Evolutionary conservation across 2,797 vertebrate genomes (phyloP).

Genomic region (Prionace glauca): DNA sequence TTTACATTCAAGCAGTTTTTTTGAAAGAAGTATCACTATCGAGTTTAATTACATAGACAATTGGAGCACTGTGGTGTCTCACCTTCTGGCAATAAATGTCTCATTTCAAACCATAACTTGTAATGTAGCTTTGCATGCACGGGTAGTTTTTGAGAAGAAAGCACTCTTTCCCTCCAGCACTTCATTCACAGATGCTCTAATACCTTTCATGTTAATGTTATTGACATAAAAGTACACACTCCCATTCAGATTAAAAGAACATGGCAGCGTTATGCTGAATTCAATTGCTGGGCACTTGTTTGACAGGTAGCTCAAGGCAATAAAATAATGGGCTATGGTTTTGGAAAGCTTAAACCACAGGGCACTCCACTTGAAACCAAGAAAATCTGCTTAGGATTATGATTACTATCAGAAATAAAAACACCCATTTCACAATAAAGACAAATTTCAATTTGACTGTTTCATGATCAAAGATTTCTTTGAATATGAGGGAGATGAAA

Average conservation of each 20-base stretch:
- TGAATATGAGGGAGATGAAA: not conserved
- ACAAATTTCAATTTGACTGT: not conserved
- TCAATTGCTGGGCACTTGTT: not conserved
- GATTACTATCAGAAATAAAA: not conserved
- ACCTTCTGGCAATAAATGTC: not conserved
- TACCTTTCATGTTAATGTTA: not conserved
- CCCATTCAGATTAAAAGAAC: not conserved
- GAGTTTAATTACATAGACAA: not conserved
- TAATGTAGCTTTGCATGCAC: not conserved
- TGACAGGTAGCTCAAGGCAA: not conserved
- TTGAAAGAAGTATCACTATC: not conserved
- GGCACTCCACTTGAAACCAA: not conserved
- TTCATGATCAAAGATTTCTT: not conserved
- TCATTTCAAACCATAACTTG: not conserved
- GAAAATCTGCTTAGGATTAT: not conserved
- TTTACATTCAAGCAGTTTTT: not conserved
- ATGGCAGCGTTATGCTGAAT: not conserved
- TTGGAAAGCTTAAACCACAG: not conserved
- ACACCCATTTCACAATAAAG: not conserved
- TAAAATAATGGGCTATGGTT: not conserved
- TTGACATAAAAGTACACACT: not conserved
- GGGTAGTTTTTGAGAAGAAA: not conserved
- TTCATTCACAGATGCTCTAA: not conserved
- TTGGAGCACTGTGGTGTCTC: not conserved
- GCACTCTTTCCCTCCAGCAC: not conserved